Evolutionary conservation across 2,113 vertebrate species (phyloP).

Genomic region (Semnopithecus entellus): DNA sequence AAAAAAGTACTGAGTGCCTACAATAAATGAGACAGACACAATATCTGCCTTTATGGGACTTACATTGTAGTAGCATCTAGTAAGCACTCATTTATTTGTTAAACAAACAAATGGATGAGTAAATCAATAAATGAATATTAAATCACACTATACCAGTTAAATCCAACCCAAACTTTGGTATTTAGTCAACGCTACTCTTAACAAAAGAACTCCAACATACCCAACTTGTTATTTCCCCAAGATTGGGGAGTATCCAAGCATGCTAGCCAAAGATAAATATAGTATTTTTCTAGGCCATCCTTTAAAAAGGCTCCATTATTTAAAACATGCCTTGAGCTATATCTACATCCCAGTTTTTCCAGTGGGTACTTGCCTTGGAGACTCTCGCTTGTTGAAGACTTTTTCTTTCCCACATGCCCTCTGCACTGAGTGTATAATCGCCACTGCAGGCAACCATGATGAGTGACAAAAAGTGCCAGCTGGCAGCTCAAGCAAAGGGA

Average conservation of each 20-base stretch:
- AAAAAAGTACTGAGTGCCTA: not conserved
- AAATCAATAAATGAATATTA: not conserved
- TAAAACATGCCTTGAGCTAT: not conserved
- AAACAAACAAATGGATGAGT: not conserved
- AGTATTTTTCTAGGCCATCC: conserved; percentile 2
- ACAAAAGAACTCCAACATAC: not conserved
- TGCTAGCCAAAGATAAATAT: not conserved
- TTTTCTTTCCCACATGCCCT: not conserved
- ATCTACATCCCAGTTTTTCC: not conserved
- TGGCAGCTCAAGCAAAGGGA: not conserved
- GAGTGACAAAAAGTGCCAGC: conserved; percentile 54
- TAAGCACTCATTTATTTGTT: conserved; percentile 11
- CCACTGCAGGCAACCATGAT: not conserved
- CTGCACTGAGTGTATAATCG: conserved; percentile 8
- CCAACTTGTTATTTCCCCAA: not conserved
- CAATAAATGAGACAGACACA: not conserved
- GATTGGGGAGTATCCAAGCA: not conserved
- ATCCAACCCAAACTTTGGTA: not conserved
- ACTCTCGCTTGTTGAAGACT: not conserved
- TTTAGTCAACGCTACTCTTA: not conserved
- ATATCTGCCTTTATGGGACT: not conserved
- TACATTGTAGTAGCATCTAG: not conserved
- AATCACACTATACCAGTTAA: not conserved
- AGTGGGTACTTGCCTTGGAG: not conserved
- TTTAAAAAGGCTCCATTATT: not conserved